Percentiles rank a stretch among this genome's conserved stretches.
Conservation (phyloP, 2,888 invertebrate species). For the Ernsta delagoae region DNA sequence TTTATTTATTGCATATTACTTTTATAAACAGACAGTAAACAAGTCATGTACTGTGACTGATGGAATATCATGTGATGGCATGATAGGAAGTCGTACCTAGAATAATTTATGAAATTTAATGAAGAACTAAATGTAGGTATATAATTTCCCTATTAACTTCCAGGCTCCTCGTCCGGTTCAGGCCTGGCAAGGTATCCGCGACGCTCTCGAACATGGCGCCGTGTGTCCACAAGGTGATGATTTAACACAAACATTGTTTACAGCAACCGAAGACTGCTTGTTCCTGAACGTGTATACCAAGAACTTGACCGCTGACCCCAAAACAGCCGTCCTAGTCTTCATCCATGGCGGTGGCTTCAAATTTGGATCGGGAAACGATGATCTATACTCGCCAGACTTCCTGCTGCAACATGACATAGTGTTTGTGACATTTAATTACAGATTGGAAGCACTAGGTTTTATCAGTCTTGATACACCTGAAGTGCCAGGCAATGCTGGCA, state of each 20-base stretch:
- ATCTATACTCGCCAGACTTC: conserved; percentile 59
- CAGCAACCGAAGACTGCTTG: conserved; percentile 60
- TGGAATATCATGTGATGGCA: too few relatives aligned
- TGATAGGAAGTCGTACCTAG: too few relatives aligned
- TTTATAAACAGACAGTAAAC: too few relatives aligned
- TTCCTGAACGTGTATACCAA: conserved; percentile 61
- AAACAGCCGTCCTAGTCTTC: conserved; percentile 65
- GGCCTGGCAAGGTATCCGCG: conserved; percentile 56
- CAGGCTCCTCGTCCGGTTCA: conserved; percentile 58
- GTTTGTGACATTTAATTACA: conserved; percentile 67
- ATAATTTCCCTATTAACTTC: too few relatives aligned
- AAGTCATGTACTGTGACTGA: too few relatives aligned
- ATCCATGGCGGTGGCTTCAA: conserved; percentile 65
- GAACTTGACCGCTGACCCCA: conserved; percentile 44
- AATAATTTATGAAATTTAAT: too few relatives aligned
- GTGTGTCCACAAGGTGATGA: conserved; percentile 58
- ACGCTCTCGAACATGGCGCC: conserved; percentile 56
- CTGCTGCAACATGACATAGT: conserved; percentile 63
- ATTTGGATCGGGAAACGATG: conserved; percentile 56
- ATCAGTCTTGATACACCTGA: conserved; percentile 56
- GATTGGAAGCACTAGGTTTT: conserved; percentile 62
- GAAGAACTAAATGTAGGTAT: too few relatives aligned
- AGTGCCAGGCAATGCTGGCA: conserved; percentile 63
- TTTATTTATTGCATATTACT: too few relatives aligned
- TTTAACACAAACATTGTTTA: conserved; percentile 39